phyloP scores from a whole-genome alignment of 2,113 vertebrate species.

The Anhinga rufa region DNA sequence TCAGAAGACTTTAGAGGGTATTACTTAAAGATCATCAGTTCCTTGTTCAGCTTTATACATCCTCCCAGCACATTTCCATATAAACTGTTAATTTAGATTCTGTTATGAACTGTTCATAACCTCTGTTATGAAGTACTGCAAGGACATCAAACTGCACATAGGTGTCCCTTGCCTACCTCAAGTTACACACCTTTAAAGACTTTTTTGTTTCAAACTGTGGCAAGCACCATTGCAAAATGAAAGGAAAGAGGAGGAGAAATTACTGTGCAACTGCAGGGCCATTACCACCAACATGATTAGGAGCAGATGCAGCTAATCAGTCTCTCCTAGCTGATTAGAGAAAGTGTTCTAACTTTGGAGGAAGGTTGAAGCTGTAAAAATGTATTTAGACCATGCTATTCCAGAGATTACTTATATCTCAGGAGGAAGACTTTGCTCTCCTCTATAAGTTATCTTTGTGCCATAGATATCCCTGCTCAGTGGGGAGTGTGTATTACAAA shows the following conservation, averaged over 20 bases:
- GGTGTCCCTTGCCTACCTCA: background rate
- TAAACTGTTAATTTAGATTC: background rate
- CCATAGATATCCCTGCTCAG: background rate
- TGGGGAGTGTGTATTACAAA: background rate
- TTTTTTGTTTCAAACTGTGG: background rate
- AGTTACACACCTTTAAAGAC: background rate
- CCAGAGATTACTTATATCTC: background rate
- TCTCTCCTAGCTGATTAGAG: background rate
- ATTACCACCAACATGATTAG: background rate
- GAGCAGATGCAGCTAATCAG: background rate
- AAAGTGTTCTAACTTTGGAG: background rate
- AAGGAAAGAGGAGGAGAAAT: background rate
- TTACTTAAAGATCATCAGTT: background rate
- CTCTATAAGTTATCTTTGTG: background rate
- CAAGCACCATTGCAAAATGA: background rate
- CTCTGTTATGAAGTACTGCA: background rate
- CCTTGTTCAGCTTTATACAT: background rate
- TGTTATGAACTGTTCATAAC: background rate
- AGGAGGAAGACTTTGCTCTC: background rate
- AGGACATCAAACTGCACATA: background rate
- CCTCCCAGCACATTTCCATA: background rate
- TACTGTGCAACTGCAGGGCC: background rate
- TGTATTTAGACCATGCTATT: background rate
- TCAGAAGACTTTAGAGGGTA: background rate
- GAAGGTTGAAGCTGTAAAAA: background rate